Evolutionary conservation across 2,797 vertebrate genomes (phyloP).

Genomic region (Pterois miles): DNA sequence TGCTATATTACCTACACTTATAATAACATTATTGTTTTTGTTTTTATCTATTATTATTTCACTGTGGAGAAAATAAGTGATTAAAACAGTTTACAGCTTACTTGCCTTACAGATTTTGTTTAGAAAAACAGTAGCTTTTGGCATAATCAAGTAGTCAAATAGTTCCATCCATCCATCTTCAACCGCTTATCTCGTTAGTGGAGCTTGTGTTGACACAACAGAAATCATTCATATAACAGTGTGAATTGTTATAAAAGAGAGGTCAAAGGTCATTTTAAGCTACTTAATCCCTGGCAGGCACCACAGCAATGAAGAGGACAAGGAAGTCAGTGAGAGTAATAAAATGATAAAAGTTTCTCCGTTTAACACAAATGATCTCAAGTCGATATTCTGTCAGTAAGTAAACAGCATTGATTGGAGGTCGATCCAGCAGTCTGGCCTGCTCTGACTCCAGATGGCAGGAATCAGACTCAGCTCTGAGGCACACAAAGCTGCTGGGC

Average conservation of each 20-base stretch:
- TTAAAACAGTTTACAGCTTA: not conserved
- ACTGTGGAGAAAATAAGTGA: not conserved
- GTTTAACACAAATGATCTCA: not conserved
- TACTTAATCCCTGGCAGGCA: not conserved
- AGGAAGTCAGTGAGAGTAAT: not conserved
- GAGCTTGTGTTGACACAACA: not conserved
- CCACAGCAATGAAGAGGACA: not conserved
- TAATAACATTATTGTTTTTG: no score
- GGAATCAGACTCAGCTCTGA: slow-evolving; percentile 38
- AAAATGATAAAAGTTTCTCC: not conserved
- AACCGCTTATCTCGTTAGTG: no score
- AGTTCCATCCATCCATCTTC: no score
- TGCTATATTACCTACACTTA: no score
- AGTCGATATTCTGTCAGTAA: not conserved
- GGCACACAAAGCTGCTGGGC: slow-evolving; percentile 35
- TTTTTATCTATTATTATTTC: not conserved
- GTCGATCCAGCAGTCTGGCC: slow-evolving; percentile 15
- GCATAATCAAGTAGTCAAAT: not conserved
- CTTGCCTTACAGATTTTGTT: slow-evolving; percentile 1
- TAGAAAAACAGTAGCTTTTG: not conserved
- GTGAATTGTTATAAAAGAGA: not conserved
- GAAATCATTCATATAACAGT: not conserved
- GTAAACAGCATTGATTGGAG: not conserved
- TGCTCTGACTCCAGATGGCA: slow-evolving; percentile 48
- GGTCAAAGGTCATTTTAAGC: slow-evolving; percentile 22